Conservation (phyloP, 2,113 vertebrate species). For the Aptenodytes forsteri region DNA sequence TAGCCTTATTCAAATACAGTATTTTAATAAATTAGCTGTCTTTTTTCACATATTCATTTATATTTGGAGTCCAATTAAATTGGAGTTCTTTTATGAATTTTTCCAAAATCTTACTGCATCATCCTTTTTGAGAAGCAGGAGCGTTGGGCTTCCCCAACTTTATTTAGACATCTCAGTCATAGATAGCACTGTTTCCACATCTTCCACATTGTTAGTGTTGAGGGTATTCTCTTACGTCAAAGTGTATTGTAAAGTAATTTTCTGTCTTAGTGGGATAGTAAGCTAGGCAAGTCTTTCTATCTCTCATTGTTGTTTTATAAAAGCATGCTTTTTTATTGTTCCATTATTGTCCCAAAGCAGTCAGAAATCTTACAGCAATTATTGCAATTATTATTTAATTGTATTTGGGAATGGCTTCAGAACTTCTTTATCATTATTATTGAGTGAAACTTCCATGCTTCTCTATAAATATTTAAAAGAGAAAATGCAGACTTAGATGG, state of each 20-base stretch:
- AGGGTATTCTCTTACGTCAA: neutral
- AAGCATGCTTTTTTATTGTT: neutral
- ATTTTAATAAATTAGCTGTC: neutral
- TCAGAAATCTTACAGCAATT: neutral
- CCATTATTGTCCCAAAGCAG: neutral
- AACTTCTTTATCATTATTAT: neutral
- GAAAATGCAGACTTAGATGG: neutral
- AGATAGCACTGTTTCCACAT: neutral
- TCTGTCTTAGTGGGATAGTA: neutral
- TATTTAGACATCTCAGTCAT: neutral
- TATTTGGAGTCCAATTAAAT: neutral
- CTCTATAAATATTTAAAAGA: neutral
- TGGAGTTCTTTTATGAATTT: neutral
- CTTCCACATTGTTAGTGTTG: neutral
- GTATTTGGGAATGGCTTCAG: neutral
- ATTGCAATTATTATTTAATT: neutral
- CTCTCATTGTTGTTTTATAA: neutral
- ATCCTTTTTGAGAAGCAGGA: neutral
- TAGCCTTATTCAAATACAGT: neutral
- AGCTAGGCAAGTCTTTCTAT: neutral
- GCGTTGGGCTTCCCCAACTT: neutral
- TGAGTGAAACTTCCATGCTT: neutral
- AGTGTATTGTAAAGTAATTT: neutral
- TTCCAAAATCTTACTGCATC: neutral
- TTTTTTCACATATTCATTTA: neutral